Evolutionary conservation across 2,797 vertebrate species (phyloP).

Genomic region (Poecilia wingei): DNA sequence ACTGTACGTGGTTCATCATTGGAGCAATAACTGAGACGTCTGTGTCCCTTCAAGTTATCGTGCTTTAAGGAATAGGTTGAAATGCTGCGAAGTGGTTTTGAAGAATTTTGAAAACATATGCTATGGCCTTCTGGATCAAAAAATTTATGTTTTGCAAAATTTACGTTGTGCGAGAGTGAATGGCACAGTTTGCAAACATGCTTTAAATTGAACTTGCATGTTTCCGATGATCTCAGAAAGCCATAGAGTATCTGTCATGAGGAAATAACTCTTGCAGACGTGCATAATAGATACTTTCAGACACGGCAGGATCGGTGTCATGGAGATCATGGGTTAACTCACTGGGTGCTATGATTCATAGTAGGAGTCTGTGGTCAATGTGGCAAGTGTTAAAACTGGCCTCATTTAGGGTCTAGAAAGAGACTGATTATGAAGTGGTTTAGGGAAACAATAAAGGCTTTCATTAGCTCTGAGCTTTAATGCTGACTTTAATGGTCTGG

Average conservation of each 20-base stretch:
- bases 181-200: background rate
- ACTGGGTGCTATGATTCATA: conserved; percentile 60
- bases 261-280: conserved; percentile 23
- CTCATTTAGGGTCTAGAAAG: conserved; percentile 29
- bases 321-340: conserved; percentile 35
- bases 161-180: background rate
- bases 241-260: background rate
- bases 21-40: background rate
- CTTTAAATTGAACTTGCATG: background rate
- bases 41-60: background rate
- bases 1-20: background rate
- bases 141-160: background rate
- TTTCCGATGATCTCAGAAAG: conserved; percentile 5
- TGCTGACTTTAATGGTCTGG: conserved; percentile 38
- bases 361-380: conserved; percentile 50
- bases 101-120: background rate
- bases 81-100: background rate
- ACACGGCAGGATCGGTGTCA: conserved; percentile 18
- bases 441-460: conserved; percentile 59
- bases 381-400: conserved; percentile 53
- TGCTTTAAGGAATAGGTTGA: background rate
- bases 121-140: background rate
- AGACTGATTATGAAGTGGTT: conserved; percentile 52
- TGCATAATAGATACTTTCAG: conserved; percentile 41
- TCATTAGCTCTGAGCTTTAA: conserved; percentile 47